Evolutionary conservation across 92 coral and sea anemone species (phyloP).

Genomic region (Metridium senile): DNA sequence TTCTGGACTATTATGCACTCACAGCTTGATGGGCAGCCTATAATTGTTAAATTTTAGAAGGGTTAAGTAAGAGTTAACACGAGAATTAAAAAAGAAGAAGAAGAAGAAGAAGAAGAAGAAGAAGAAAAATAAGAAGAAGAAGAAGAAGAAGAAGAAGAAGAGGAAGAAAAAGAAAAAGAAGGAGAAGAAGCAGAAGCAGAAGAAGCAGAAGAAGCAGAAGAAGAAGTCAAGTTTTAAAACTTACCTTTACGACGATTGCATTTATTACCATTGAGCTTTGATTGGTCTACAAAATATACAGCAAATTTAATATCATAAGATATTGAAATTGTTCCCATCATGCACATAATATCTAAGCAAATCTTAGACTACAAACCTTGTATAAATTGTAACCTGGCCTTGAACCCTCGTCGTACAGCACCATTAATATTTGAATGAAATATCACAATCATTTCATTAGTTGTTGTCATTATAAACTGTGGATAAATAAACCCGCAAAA

Average conservation of each 20-base stretch:
- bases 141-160: too few relatives aligned
- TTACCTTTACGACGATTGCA: neutral
- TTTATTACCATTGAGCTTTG: neutral
- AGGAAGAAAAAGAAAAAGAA: too few relatives aligned
- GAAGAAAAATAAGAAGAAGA: too few relatives aligned
- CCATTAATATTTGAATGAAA: conserved; percentile 47
- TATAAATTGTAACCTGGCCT: conserved; percentile 2
- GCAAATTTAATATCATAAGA: neutral
- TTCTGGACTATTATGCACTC: neutral
- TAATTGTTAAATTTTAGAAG: neutral
- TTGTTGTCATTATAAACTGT: conserved; percentile 41
- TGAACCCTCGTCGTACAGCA: conserved; percentile 9
- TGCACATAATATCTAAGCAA: too few relatives aligned
- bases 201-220: too few relatives aligned
- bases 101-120: too few relatives aligned
- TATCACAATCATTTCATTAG: conserved; percentile 54
- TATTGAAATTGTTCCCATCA: too few relatives aligned
- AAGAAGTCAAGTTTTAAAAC: too few relatives aligned
- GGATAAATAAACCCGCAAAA: conserved; percentile 76
- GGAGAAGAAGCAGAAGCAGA: too few relatives aligned
- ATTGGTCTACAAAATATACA: neutral
- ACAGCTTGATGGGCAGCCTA: neutral
- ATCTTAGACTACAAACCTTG: conserved; percentile 5
- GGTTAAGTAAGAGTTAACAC: neutral
- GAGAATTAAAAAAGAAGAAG: neutral